Evolutionary conservation across 2,113 vertebrate genomes (phyloP), one percentile per base, ranked within the genome.

Genomic region (Dasyprocta punctata): DNA sequence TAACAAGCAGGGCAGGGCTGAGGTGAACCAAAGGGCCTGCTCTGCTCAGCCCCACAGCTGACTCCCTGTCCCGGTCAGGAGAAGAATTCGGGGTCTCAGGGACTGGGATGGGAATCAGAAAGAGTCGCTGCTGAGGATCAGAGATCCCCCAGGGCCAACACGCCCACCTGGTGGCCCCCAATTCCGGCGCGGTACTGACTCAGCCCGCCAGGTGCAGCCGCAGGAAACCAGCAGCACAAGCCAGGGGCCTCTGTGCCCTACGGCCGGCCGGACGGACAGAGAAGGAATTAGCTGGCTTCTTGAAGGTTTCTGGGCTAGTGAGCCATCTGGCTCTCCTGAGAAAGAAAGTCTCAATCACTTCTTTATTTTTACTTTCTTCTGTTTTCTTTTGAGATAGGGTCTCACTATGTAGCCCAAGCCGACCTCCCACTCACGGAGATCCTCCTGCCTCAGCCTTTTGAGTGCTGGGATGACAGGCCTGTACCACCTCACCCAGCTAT

Each of bases 1-100:
- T 93, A 95, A 96, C 90, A 96, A 93, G 89, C 0, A 1, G 47
- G 71, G 38, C 61, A 11, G 89, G 83, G 61, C 54, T 80, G 73
- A 97, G 81, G 87, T 38, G 81, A 10, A 78, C 44, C 9, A 47
- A 44, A 73, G 33, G 10, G 56, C 83, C 95, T 65, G 92, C 83
- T 83, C 38, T 4, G 14, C 41, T 17, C 28, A 49, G 83, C 14
- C 22, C 52, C 0, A 3, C 17, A 24, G 0, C 63, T 47, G 89
- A 92, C 73, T 87, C 65, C 47, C 83, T 26, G 44, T 28, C 75
- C 87, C 90, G 87, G 80, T 87, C 80, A 71, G n/a, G 26, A 36
- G 33, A 93, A 92, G 22, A n/a, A 89, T 60, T 54, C 30, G 1
- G 73, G 28, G 71, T 44, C 73, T 44, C 3, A 58, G 90, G 49